Percentiles rank a stretch among this genome's conserved stretches.
Evolutionary conservation across 2,888 invertebrate species (phyloP).

Genomic region (Drosophila parthenogenetica): DNA sequence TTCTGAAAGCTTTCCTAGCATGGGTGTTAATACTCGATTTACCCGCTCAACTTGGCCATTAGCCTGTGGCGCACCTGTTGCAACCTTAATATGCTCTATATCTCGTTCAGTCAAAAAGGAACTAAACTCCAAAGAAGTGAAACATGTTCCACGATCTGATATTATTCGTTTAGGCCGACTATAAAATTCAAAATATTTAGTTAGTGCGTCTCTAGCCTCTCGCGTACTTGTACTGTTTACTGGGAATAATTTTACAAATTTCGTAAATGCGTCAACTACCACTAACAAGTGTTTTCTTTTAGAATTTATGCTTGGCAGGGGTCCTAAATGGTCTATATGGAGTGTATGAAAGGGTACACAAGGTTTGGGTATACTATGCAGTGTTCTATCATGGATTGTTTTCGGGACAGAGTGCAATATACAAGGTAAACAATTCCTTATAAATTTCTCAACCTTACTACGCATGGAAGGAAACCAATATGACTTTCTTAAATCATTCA

Average conservation of each 20-base stretch:
- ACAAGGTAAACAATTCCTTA: background rate
- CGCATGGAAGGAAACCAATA: constrained; percentile 1
- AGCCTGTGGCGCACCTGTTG: background rate
- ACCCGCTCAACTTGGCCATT: constrained; percentile 1
- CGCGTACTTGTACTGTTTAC: constrained; percentile 12
- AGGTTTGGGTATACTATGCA: constrained; percentile 2
- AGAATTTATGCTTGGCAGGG: background rate
- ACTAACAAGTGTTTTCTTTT: constrained; percentile 9
- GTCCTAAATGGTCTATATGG: constrained; percentile 4
- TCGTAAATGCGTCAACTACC: constrained; percentile 4
- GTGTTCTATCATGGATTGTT: background rate
- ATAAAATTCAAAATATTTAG: no score
- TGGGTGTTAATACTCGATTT: background rate
- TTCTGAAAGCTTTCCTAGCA: background rate
- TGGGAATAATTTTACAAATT: constrained; percentile 9
- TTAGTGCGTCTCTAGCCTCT: no score
- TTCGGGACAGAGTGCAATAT: constrained; percentile 1
- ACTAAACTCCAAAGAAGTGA: constrained; percentile 19
- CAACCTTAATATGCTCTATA: no score
- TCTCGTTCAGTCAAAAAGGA: constrained; percentile 3
- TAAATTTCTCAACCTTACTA: background rate
- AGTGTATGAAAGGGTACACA: constrained; percentile 4
- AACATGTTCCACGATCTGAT: constrained; percentile 18
- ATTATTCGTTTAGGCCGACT: no score
- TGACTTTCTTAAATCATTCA: background rate